Percentiles rank a stretch among this genome's conserved stretches.
Evolutionary conservation across 2,888 invertebrate species (phyloP).

Genomic region (Mimumesa dahlbomi): DNA sequence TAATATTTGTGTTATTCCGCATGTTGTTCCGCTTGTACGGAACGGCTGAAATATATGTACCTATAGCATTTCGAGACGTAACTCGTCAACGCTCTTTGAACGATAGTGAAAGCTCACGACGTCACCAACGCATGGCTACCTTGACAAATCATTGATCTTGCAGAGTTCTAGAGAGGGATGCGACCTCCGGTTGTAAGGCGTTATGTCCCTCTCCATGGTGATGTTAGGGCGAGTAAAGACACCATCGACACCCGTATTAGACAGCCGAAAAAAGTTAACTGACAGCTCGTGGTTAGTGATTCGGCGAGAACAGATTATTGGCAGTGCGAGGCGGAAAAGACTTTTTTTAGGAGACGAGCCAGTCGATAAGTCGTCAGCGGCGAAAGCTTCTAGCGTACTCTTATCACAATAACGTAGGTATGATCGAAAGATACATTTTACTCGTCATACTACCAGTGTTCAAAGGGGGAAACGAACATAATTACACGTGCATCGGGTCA

Average conservation of each 20-base stretch:
- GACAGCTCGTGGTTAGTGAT: constrained; percentile 73
- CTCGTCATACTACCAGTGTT: too few relatives aligned
- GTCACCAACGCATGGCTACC: constrained; percentile 59
- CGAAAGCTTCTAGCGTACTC: constrained; percentile 14
- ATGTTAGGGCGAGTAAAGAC: constrained; percentile 60
- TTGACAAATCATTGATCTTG: constrained; percentile 17
- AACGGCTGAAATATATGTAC: too few relatives aligned
- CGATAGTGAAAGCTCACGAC: constrained; percentile 52
- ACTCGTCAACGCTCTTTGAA: neutral
- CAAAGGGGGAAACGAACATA: constrained; percentile 19
- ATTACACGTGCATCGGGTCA: constrained; percentile 10
- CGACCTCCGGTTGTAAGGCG: constrained; percentile 47
- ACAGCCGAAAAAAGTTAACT: constrained; percentile 60
- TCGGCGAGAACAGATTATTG: constrained; percentile 75
- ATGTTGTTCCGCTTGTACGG: too few relatives aligned
- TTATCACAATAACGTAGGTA: neutral
- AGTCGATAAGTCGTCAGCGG: constrained; percentile 50
- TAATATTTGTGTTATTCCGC: neutral
- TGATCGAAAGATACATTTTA: too few relatives aligned
- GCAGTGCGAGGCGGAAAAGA: constrained; percentile 77
- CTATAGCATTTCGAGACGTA: too few relatives aligned
- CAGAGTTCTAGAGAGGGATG: constrained; percentile 50
- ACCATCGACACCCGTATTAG: constrained; percentile 68
- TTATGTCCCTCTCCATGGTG: constrained; percentile 48
- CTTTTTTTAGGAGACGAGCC: constrained; percentile 50